Percentiles rank a stretch among this genome's conserved stretches.
Conservation (phyloP, 92 coral and sea anemone species). For the Epizoanthus illoricatus region DNA sequence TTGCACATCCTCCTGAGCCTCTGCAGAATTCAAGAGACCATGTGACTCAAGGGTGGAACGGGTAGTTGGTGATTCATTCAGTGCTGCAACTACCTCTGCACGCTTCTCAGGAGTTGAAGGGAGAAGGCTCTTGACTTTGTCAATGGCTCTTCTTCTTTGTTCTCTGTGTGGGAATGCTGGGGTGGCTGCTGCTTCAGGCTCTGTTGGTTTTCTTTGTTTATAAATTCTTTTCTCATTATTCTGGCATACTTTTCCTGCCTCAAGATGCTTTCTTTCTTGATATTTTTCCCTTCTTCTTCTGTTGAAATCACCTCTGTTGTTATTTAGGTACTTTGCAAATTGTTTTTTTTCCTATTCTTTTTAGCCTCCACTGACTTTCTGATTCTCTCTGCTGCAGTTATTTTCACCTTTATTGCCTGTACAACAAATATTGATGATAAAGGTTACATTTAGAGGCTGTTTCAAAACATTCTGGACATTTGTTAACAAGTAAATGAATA, state of each 20-base stretch:
- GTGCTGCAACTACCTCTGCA: constrained; percentile 26
- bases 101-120: constrained; percentile 33
- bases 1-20: constrained; percentile 11
- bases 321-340: not conserved
- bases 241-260: not conserved
- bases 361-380: constrained; percentile 1
- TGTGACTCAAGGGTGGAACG: constrained; percentile 22
- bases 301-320: constrained; percentile 3
- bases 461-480: no score
- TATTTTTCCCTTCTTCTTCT: constrained; percentile 2
- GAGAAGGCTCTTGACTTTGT: constrained; percentile 6
- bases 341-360: not conserved
- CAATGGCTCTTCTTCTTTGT: constrained; percentile 14
- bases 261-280: not conserved
- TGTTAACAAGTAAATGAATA: no score
- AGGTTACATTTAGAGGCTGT: no score
- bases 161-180: not conserved
- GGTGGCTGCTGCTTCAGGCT: not conserved
- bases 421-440: constrained; percentile 5
- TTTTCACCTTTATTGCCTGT: constrained; percentile 13
- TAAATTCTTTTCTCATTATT: not conserved
- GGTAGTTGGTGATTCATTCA: constrained; percentile 37
- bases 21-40: constrained; percentile 19
- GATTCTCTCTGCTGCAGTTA: not conserved
- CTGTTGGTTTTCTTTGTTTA: not conserved